A percentile compares a stretch with the other conserved stretches of the same genome.
Evolutionary conservation across 2,113 vertebrate species (phyloP).

Genomic region (Nannospalax galili): DNA sequence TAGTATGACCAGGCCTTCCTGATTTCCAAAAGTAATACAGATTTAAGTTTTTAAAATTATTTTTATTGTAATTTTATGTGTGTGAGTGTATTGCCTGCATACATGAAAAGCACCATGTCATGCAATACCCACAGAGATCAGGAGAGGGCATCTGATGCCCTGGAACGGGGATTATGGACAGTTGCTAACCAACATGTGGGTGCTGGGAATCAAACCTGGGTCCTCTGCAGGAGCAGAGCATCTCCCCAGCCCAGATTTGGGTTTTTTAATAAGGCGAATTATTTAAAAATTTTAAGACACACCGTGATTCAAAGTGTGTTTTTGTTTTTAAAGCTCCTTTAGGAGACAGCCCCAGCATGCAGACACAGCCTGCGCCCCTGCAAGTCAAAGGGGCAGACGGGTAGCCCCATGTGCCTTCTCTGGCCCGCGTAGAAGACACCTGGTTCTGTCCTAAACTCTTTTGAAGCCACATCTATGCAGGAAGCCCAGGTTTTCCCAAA

Average conservation of each 20-base stretch:
- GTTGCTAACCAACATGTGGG: too few species aligned
- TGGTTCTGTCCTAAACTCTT: not conserved
- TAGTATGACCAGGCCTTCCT: not conserved
- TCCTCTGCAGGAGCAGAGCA: too few species aligned
- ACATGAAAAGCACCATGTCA: too few species aligned
- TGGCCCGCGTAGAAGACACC: rapidly evolving
- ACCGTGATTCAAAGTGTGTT: not conserved
- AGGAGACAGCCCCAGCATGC: not conserved
- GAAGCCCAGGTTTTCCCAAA: not conserved
- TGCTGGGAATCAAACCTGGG: too few species aligned
- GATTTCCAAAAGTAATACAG: not conserved
- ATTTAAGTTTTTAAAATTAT: not conserved
- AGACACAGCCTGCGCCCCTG: not conserved
- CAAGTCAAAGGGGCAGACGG: rapidly evolving
- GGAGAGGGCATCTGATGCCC: too few species aligned
- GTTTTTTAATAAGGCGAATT: not conserved
- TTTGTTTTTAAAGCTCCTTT: not conserved
- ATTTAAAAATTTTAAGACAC: not conserved
- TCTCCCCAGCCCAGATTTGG: too few species aligned
- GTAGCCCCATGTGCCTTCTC: too few species aligned
- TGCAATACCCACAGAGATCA: too few species aligned
- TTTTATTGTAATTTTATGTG: not conserved
- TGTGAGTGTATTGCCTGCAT: too few species aligned
- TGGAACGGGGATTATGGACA: too few species aligned
- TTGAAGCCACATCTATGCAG: rapidly evolving